A percentile compares a stretch with the other conserved stretches of the same genome.
These are phyloP conservation scores for Sparidentex hasta DNA, from an alignment of 2,797 vertebrate genomes.

Conservation along the genomic window DNA sequence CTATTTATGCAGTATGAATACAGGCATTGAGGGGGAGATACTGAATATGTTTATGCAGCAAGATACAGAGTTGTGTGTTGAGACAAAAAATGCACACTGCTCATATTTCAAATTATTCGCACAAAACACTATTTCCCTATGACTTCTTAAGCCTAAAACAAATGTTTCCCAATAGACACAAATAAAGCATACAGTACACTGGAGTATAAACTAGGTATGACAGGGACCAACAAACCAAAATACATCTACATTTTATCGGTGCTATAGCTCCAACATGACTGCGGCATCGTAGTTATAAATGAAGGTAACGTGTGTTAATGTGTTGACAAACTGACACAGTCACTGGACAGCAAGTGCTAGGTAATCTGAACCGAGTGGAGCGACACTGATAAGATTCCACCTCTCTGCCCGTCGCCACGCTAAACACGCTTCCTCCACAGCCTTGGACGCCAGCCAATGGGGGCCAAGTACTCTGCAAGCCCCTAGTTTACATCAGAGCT, in stretches of 20 bases:
- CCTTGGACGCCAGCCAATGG: constrained; percentile 82
- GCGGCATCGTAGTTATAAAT: constrained; percentile 43
- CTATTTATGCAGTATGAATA: constrained; percentile 74
- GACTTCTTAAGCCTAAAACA: constrained; percentile 36
- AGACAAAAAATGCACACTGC: constrained; percentile 27
- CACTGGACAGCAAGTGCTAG: constrained; percentile 65
- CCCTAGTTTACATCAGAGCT: constrained; percentile 80
- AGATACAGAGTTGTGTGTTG: constrained; percentile 44
- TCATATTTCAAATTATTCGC: constrained; percentile 42
- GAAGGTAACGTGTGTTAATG: constrained; percentile 60
- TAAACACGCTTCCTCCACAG: constrained; percentile 75
- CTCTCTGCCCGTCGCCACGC: constrained; percentile 66
- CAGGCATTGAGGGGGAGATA: constrained; percentile 54
- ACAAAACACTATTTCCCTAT: constrained; percentile 41
- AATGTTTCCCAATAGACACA: constrained; percentile 25
- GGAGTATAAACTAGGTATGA: constrained; percentile 8
- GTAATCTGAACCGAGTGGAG: constrained; percentile 79
- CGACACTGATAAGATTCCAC: constrained; percentile 81
- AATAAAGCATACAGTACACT: not conserved
- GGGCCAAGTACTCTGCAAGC: constrained; percentile 69
- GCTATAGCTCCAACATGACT: constrained; percentile 14
- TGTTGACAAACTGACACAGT: constrained; percentile 70
- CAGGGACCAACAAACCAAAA: constrained; percentile 6
- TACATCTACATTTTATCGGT: constrained; percentile 19
- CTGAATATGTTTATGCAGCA: constrained; percentile 58